Percentiles rank a stretch among this genome's conserved stretches.
Evolutionary conservation across 2,113 vertebrate species (phyloP).

Genomic region (Arizona elegans): DNA sequence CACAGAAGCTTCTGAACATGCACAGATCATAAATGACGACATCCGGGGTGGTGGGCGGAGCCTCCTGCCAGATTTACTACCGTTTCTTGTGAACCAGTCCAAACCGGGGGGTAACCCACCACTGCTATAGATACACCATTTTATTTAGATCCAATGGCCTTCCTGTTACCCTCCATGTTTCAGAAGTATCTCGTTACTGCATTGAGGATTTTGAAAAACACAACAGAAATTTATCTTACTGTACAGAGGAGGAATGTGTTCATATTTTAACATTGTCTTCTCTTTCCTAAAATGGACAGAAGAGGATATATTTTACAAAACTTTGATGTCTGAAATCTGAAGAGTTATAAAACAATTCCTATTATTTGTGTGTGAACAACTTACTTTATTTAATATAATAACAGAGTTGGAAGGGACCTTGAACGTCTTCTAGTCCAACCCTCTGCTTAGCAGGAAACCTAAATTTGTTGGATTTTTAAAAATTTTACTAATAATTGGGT

Average conservation of each 20-base stretch:
- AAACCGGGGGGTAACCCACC: too few relatives aligned
- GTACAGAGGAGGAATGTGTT: neutral
- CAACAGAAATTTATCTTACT: neutral
- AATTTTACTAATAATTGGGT: neutral
- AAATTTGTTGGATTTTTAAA: neutral
- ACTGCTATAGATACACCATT: neutral
- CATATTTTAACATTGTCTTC: neutral
- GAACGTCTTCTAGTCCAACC: too few relatives aligned
- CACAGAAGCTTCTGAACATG: too few relatives aligned
- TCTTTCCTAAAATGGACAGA: neutral
- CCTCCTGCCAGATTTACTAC: too few relatives aligned
- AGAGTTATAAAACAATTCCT: neutral
- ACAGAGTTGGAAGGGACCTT: too few relatives aligned
- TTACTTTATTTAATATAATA: neutral
- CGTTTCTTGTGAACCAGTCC: too few relatives aligned
- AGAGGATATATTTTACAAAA: too few relatives aligned
- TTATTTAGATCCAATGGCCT: neutral
- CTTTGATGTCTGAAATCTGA: neutral
- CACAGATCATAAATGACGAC: too few relatives aligned
- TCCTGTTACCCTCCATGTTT: neutral
- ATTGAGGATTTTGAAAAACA: neutral
- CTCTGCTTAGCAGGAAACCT: too few relatives aligned
- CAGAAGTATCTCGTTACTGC: neutral
- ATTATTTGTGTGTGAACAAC: neutral
- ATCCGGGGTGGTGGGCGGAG: too few relatives aligned